Base-by-base conservation (phyloP, 2,797 vertebrate species). In the Coccyzus lansbergi region DNA sequence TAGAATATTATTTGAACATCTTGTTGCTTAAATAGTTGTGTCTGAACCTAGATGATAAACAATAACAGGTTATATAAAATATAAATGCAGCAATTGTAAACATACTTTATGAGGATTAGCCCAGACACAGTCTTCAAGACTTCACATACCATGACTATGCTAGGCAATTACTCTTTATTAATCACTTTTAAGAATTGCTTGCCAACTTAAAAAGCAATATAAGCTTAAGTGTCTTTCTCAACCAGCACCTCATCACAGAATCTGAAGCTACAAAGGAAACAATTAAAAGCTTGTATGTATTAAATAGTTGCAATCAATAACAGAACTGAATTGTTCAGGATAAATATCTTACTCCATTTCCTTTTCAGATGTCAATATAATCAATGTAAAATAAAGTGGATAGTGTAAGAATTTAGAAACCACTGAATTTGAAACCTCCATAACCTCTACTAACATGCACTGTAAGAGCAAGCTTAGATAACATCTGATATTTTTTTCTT, bases 241-340 rank as follows among this genome's bases (percentile, higher is more conserved):
- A 26, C 5, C 46, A 46, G 36, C 3, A 1, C 33, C n/a, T 62
- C 51, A 11, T 7, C 0, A 0, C 44, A 52, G 64, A 31, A 42
- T 74, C 31, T 33, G 13, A 68, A 52, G 51, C n/a, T 40, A 25
- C 6, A 19, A 59, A 34, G 13, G 21, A 44, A 62, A 72, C 21
- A 62, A 33, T 55, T 83, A 34, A 4, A 40, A 70, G 20, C 5
- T 51, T 46, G 5, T 40, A 24, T 21, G 7, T 38, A 65, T 15
- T 19, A 70, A 80, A 71, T 4, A 52, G 7, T 49, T 65, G 82
- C 77, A 80, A 68, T 22, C 13, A 75, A 5, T 21, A 63, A 36
- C 5, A 77, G 15, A 78, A 81, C 59, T 51, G 42, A 40, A 12
- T 60, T 15, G 51, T n/a, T 74, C 53, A 49, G 65, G 83, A 55